phyloP scores from a whole-genome alignment of 2,888 invertebrate genomes.

The Himalopsyche japonica region DNA sequence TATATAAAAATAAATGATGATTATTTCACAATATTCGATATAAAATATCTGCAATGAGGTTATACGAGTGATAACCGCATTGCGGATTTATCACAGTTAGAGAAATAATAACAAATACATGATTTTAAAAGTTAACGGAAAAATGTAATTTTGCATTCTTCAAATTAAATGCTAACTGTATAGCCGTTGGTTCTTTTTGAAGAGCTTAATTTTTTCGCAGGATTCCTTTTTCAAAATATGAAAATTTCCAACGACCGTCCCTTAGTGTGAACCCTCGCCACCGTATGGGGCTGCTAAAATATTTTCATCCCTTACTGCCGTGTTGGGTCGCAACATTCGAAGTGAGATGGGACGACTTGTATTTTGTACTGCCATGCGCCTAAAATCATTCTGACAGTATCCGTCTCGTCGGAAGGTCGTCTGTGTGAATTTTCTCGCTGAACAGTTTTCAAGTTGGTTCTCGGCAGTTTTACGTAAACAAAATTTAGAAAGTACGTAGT shows the following conservation, averaged over 20 bases:
- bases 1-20: too few species aligned
- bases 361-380: background rate
- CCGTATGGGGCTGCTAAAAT: background rate
- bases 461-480: background rate
- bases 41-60: background rate
- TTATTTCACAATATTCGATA: background rate
- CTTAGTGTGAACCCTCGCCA: background rate
- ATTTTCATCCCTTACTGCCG: background rate
- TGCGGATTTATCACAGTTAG: background rate
- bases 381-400: background rate
- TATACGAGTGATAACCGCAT: background rate
- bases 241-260: background rate
- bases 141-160: too few species aligned
- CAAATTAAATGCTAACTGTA: background rate
- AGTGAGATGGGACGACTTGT: background rate
- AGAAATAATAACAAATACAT: background rate
- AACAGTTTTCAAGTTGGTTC: background rate
- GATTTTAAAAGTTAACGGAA: too few species aligned
- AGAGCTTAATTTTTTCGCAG: background rate
- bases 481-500: background rate
- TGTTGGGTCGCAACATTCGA: background rate
- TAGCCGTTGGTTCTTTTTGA: background rate
- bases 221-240: background rate
- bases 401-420: background rate
- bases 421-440: background rate